Evolutionary conservation across 2,113 vertebrate genomes (phyloP), one percentile per base, ranked within the genome.

Genomic region (Percopsis transmontana): DNA sequence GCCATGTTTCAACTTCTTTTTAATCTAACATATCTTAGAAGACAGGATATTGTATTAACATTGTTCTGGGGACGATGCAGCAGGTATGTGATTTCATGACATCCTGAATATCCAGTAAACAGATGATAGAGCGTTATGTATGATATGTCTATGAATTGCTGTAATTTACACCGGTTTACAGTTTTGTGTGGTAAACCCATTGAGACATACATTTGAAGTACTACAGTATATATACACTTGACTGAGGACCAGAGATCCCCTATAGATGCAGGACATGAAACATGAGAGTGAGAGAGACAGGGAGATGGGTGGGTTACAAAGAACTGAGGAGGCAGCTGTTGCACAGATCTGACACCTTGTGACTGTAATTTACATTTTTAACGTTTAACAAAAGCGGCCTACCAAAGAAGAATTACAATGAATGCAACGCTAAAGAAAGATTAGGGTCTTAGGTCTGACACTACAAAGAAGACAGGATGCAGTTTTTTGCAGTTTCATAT

Each of bases 171-270:
- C n/a, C n/a, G n/a, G n/a, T n/a, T n/a, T n/a, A n/a, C 5, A 33
- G 5, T 7, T 6, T 7, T 33, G 5, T 33, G 8, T 7, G 27
- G 27, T 33, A 33, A 33, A 33, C 27, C 27, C 27, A 33, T 33
- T 33, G 27, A 33, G 27, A 33, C 27, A 33, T 33, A 7, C 27
- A 33, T 33, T 4, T 33, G 27, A 33, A 33, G 4, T 27, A 1
- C 0, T 42, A 9, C 33, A 58, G 38, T n/a, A n/a, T n/a, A n/a
- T n/a, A n/a, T n/a, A n/a, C 52, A 24, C 54, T 23, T 45, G 16
- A 10, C 59, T 66, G 40, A 55, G 45, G 72, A 0, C 38, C 69
- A 23, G 12, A 55, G n/a, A 55, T 65, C 2, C 52, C 57, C 56
- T 11, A 24, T n/a, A 55, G 16, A 66, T 54, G 52, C 27, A 33